Evolutionary conservation across 2,888 invertebrate genomes (phyloP), one percentile per base, ranked within the genome.

Genomic region (Halocaridina rubra): DNA sequence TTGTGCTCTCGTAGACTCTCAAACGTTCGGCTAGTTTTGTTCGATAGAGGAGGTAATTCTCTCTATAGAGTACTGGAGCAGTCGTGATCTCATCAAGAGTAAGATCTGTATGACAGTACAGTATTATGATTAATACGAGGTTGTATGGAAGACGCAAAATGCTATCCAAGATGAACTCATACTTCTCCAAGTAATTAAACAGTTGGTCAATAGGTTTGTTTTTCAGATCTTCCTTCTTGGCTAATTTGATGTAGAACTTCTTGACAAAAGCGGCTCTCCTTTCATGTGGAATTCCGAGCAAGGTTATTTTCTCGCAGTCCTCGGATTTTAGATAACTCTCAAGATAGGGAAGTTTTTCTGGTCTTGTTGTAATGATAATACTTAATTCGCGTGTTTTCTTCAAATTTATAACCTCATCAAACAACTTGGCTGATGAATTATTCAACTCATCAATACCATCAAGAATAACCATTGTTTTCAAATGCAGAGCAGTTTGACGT

Each of bases 361-460:
- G 24, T 53, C 81, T 69, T 22, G 75, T 67, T 39, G 81, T 82
- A 32, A 75, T 67, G 5, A 82, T 27, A 7, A 82, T 16, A 7
- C 76, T 71, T 22, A 71, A 22, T 29, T 76, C 59, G 19, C 32
- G 10, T 22, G 67, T 61, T 13, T 27, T 71, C 27, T 69, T 71
- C 10, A 69, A 4, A 27, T 77, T n/a, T 3, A 82, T 10, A 27
- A 82, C 29, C 59, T 82, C 81, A 30, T 46, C 76, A 19, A 82
- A 39, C 5, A 77, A 19, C 19, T 69, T 53, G 8, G 10, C 16
- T 1, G 81, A 82, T 13, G 76, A 22, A 16, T 2, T 19, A 39
- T 77, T 82, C 13, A 82, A 57, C 39, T 82, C 81, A 30, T 82
- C 81, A 16, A 82, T 27, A 13, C 81, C 81, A 69, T 82, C 81